These are phyloP conservation scores for Embiotoca jacksoni DNA, from an alignment of 2,113 vertebrate genomes.

Conservation along the genomic window DNA sequence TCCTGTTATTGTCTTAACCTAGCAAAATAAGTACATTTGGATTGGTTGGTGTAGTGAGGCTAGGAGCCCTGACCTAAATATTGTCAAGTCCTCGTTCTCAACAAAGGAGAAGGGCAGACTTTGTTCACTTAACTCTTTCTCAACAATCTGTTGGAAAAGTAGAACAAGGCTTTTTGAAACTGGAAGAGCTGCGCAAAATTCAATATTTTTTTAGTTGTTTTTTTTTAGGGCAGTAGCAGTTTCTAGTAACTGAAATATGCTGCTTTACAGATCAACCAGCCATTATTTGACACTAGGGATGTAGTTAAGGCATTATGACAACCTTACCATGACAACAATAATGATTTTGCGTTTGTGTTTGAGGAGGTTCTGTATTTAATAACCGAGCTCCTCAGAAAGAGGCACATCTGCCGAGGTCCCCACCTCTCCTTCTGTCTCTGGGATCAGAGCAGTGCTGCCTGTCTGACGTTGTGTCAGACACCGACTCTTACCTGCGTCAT, in stretches of 20 bases:
- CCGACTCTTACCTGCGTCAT: constrained; percentile 6
- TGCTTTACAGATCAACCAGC: too few species aligned
- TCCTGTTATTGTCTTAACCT: too few species aligned
- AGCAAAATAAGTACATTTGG: too few species aligned
- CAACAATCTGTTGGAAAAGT: constrained; percentile 39
- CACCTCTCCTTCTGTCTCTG: constrained; percentile 1
- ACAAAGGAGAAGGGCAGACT: constrained; percentile 4
- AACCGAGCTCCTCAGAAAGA: background rate
- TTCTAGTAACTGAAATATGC: too few species aligned
- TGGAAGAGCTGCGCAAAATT: constrained; percentile 9
- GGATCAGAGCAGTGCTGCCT: constrained; percentile 13
- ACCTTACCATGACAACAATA: too few species aligned
- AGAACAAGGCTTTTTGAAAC: constrained; percentile 37
- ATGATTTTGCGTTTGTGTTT: too few species aligned
- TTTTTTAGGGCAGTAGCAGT: too few species aligned
- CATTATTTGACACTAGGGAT: too few species aligned
- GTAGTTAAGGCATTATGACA: too few species aligned
- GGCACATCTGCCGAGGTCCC: constrained; percentile 3
- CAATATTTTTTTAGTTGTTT: too few species aligned
- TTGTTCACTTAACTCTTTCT: constrained; percentile 26
- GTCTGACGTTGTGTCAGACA: constrained; percentile 32
- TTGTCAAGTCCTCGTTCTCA: constrained; percentile 8
- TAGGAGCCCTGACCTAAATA: constrained; percentile 14
- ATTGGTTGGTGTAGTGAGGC: too few species aligned
- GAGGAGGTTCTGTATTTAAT: background rate